phyloP scores from a whole-genome alignment of 1,140 invertebrate genomes.

The Heterodera carotae region DNA sequence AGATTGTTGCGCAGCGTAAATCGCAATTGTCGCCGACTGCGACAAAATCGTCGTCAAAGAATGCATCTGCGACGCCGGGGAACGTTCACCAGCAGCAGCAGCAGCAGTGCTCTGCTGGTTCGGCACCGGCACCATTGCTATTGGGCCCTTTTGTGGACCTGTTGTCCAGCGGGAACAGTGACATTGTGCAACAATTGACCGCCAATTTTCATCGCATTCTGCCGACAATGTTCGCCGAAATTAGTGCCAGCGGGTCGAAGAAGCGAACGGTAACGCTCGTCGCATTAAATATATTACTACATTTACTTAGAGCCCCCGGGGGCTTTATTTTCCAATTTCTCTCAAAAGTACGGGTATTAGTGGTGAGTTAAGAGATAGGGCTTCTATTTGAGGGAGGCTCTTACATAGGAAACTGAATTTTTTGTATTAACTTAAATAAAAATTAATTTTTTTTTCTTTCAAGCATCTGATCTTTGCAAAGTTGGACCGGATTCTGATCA shows the following conservation, averaged over 20 bases:
- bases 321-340: too few relatives aligned
- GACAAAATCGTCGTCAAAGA: background rate
- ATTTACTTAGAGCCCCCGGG: too few relatives aligned
- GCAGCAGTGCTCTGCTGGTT: too few relatives aligned
- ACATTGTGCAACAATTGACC: slow-evolving; percentile 59
- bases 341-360: too few relatives aligned
- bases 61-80: too few relatives aligned
- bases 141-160: slow-evolving; percentile 60
- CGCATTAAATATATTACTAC: too few relatives aligned
- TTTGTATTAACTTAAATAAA: too few relatives aligned
- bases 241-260: slow-evolving; percentile 14
- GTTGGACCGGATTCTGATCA: slow-evolving; percentile 59
- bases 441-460: background rate
- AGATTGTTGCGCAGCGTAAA: slow-evolving; percentile 42
- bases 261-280: slow-evolving; percentile 14
- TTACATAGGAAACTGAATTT: too few relatives aligned
- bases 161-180: slow-evolving; percentile 53
- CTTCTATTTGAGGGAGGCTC: too few relatives aligned
- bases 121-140: slow-evolving; percentile 43
- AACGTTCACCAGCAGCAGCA: slow-evolving; percentile 20
- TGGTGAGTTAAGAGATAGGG: too few relatives aligned
- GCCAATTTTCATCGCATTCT: slow-evolving; percentile 52
- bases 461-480: slow-evolving; percentile 31
- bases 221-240: slow-evolving; percentile 46
- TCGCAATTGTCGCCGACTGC: background rate